phyloP scores from a whole-genome alignment of 2,888 invertebrate species.

The Tiphia femorata region DNA sequence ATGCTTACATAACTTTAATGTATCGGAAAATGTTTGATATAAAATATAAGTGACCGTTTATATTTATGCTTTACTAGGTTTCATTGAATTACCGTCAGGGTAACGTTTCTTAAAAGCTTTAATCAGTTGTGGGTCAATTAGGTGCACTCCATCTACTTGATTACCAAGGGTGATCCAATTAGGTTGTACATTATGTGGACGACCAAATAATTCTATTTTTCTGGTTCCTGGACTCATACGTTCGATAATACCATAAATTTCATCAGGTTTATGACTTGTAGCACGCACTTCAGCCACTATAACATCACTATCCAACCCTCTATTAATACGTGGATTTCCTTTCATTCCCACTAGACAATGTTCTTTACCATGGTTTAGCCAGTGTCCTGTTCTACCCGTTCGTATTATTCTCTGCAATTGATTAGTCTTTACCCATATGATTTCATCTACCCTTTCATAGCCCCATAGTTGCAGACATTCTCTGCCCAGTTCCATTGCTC shows the following conservation, averaged over 20 bases:
- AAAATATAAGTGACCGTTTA: too few species aligned
- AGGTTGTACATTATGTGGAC: constrained; percentile 97
- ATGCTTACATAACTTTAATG: not conserved
- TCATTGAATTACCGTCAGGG: constrained; percentile 86
- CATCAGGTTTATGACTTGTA: constrained; percentile 98
- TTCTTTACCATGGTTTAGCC: constrained; percentile 99
- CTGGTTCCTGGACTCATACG: constrained; percentile 95
- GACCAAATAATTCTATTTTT: constrained; percentile 96
- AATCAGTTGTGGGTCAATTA: constrained; percentile 93
- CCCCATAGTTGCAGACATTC: constrained; percentile 98
- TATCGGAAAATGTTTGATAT: too few species aligned
- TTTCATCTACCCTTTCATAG: constrained; percentile 95
- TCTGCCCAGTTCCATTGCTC: constrained; percentile 95
- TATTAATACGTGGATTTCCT: constrained; percentile 91
- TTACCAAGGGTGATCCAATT: constrained; percentile 99
- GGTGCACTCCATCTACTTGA: constrained; percentile 93
- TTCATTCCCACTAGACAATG: constrained; percentile 97
- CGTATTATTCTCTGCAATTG: constrained; percentile 96
- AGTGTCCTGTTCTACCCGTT: constrained; percentile 97
- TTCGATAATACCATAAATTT: constrained; percentile 98
- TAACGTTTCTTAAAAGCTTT: constrained; percentile 91
- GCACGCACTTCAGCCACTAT: constrained; percentile 98
- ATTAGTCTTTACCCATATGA: constrained; percentile 99
- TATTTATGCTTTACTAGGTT: constrained; percentile 64
- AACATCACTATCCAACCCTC: constrained; percentile 96